Evolutionary conservation across 1,140 invertebrate species (phyloP).

Genomic region (Drosophila virilis): DNA sequence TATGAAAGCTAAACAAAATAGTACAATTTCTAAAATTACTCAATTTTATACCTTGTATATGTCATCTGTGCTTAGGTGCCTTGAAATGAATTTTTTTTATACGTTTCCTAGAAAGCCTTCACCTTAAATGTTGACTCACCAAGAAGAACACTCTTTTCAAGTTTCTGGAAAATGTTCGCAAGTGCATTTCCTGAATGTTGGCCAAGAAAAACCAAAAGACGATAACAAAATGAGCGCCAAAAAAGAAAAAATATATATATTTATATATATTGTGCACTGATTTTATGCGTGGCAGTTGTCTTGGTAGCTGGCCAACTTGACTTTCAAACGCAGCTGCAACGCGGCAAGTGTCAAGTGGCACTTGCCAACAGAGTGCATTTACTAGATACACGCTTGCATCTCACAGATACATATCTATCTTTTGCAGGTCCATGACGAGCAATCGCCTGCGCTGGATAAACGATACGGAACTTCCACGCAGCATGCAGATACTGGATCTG

Average conservation of each 20-base stretch:
- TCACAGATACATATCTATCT: slow-evolving; percentile 10
- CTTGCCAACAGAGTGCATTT: slow-evolving; percentile 59
- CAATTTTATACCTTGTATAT: not conserved
- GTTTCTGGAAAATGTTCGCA: slow-evolving; percentile 8
- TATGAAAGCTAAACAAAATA: too few species aligned
- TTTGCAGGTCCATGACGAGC: slow-evolving; percentile 87
- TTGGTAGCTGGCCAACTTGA: slow-evolving; percentile 62
- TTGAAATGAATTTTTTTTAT: too few species aligned
- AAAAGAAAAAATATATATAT: slow-evolving; percentile 1
- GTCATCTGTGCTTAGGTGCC: not conserved
- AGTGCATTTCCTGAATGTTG: slow-evolving; percentile 28
- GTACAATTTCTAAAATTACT: too few species aligned
- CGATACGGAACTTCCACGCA: slow-evolving; percentile 86
- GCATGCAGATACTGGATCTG: slow-evolving; percentile 88
- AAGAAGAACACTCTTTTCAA: not conserved
- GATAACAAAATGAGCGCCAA: slow-evolving; percentile 57
- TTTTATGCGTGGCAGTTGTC: slow-evolving; percentile 56
- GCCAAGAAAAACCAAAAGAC: slow-evolving; percentile 63
- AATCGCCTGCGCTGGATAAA: slow-evolving; percentile 88
- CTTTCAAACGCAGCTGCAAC: slow-evolving; percentile 70
- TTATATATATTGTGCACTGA: slow-evolving; percentile 32
- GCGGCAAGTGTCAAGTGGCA: slow-evolving; percentile 52
- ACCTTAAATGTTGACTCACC: slow-evolving; percentile 17
- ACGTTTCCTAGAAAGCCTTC: not conserved
- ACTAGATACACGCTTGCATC: slow-evolving; percentile 41